A percentile compares a stretch with the other conserved stretches of the same genome.
phyloP scores from a whole-genome alignment of 1,140 invertebrate species.

The Anastrepha ludens region DNA sequence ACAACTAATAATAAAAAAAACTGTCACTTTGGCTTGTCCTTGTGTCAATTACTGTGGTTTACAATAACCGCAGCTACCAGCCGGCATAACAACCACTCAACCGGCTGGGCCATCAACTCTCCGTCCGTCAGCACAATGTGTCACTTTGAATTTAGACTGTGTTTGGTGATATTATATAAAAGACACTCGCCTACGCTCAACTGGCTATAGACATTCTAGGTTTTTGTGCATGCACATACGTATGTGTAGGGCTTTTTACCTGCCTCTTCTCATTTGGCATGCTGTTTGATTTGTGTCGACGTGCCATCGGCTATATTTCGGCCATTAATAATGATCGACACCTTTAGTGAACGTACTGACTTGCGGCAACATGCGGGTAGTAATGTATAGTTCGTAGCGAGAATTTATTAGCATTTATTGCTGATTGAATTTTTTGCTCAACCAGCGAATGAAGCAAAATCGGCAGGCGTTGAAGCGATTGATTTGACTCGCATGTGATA shows the following conservation, averaged over 20 bases:
- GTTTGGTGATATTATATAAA: background rate
- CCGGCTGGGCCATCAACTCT: background rate
- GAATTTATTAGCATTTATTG: slow-evolving; percentile 11
- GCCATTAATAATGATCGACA: slow-evolving; percentile 50
- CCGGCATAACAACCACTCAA: slow-evolving; percentile 9
- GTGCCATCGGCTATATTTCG: slow-evolving; percentile 3
- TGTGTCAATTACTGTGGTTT: slow-evolving; percentile 30
- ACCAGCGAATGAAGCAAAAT: background rate
- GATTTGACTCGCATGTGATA: too few species aligned
- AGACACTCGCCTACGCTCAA: background rate
- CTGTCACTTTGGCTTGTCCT: slow-evolving; percentile 37
- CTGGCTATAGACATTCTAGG: background rate
- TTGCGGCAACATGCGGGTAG: slow-evolving; percentile 28
- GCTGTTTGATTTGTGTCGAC: slow-evolving; percentile 28
- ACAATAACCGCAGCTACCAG: background rate
- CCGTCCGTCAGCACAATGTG: background rate
- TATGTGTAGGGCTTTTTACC: background rate
- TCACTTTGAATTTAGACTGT: slow-evolving; percentile 13
- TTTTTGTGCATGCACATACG: background rate
- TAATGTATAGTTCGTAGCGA: background rate
- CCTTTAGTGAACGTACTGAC: slow-evolving; percentile 10
- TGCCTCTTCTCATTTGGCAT: background rate
- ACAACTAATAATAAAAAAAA: slow-evolving; percentile 14
- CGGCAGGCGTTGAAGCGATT: background rate
- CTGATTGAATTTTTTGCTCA: slow-evolving; percentile 16